phyloP scores from a whole-genome alignment of 2,797 vertebrate genomes.

The Sparidentex hasta region DNA sequence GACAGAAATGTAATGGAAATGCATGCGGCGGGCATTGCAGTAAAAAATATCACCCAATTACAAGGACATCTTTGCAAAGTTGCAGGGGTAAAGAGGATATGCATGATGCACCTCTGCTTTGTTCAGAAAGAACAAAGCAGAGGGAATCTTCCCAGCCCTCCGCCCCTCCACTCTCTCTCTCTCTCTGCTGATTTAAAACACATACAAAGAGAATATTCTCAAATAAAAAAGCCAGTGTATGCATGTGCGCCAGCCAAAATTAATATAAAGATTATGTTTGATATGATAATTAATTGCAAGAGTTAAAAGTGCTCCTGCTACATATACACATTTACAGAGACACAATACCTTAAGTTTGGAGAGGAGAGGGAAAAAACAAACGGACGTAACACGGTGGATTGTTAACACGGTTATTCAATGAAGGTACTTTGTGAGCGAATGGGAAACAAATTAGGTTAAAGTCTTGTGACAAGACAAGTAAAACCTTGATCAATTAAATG shows the following conservation, averaged over 20 bases:
- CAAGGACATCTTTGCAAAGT: slow-evolving; percentile 74
- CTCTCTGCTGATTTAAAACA: slow-evolving; percentile 57
- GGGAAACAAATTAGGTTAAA: slow-evolving; percentile 82
- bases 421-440: slow-evolving; percentile 74
- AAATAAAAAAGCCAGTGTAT: slow-evolving; percentile 59
- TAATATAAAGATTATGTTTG: slow-evolving; percentile 70
- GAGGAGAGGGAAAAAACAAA: slow-evolving; percentile 1
- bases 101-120: slow-evolving; percentile 76
- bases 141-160: slow-evolving; percentile 61
- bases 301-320: slow-evolving; percentile 52
- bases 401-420: slow-evolving; percentile 75
- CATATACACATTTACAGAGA: slow-evolving; percentile 57
- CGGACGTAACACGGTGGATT: slow-evolving; percentile 46
- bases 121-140: slow-evolving; percentile 75
- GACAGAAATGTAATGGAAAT: slow-evolving; percentile 79
- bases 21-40: slow-evolving; percentile 54
- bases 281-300: slow-evolving; percentile 78
- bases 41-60: slow-evolving; percentile 83
- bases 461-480: slow-evolving; percentile 81
- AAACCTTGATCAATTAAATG: slow-evolving; percentile 83
- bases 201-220: slow-evolving; percentile 63
- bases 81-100: slow-evolving; percentile 72
- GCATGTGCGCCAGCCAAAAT: slow-evolving; percentile 41
- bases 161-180: slow-evolving; percentile 33
- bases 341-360: slow-evolving; percentile 39